Percentiles rank a stretch among this genome's conserved stretches.
Conservation (phyloP, 2,797 vertebrate species). For the Myotis vivesi region DNA sequence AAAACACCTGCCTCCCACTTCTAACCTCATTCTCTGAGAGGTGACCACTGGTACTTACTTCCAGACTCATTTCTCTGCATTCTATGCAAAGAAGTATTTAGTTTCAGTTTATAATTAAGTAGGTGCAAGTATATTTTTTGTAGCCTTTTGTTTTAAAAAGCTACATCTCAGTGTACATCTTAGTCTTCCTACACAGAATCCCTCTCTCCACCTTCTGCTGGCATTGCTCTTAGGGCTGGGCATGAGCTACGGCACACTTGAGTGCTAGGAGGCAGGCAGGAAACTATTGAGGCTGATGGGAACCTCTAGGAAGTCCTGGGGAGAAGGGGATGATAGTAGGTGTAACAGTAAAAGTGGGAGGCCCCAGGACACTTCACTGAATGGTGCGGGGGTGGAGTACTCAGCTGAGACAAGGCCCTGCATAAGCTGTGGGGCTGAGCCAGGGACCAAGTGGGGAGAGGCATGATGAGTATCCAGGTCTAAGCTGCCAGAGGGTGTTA, state of each 20-base stretch:
- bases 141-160: not conserved
- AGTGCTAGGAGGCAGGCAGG: not conserved
- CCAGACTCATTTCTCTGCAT: not conserved
- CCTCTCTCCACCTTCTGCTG: not conserved
- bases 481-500: not conserved
- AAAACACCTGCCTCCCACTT: no score
- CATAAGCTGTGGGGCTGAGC: not conserved
- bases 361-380: not conserved
- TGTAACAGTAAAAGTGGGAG: not conserved
- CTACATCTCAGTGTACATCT: not conserved
- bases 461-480: not conserved
- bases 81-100: not conserved
- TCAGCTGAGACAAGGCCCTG: no score
- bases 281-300: not conserved
- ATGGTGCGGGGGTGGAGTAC: not conserved
- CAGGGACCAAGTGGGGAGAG: not conserved
- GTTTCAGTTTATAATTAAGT: not conserved
- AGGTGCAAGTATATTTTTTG: not conserved
- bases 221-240: not conserved
- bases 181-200: not conserved
- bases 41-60: not conserved
- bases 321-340: not conserved
- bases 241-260: not conserved
- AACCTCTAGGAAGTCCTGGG: not conserved
- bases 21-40: not conserved